A percentile compares a stretch with the other conserved stretches of the same genome.
Evolutionary conservation across 1,140 invertebrate species (phyloP).

Genomic region (Panagrolaimus sp.): DNA sequence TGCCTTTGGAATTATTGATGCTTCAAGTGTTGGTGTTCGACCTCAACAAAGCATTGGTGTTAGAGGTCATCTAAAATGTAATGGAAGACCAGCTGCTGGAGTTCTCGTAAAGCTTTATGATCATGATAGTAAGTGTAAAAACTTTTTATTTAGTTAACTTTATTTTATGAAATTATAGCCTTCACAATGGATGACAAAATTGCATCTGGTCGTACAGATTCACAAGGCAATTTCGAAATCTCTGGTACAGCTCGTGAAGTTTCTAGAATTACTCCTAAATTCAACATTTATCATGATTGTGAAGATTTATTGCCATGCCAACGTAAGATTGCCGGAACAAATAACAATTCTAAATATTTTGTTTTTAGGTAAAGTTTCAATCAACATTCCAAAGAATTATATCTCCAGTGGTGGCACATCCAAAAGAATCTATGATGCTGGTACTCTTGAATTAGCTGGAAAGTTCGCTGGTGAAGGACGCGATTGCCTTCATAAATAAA

Average conservation of each 20-base stretch:
- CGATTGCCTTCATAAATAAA: neutral
- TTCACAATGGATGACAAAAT: conserved; percentile 6
- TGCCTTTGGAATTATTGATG: no score
- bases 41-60: conserved; percentile 4
- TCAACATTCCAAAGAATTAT: conserved; percentile 36
- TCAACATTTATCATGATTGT: conserved; percentile 5
- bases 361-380: conserved; percentile 35
- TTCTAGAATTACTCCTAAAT: neutral
- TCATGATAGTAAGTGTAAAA: conserved; percentile 8
- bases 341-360: no score
- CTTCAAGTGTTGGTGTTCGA: no score
- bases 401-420: conserved; percentile 22
- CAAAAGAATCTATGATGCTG: conserved; percentile 28
- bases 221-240: neutral
- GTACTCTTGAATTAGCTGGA: conserved; percentile 29
- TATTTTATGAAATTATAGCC: neutral
- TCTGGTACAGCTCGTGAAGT: conserved; percentile 6
- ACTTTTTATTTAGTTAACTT: neutral
- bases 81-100: neutral
- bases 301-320: conserved; percentile 26
- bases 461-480: conserved; percentile 16
- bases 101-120: conserved; percentile 19
- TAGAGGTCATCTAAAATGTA: conserved; percentile 8
- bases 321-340: no score
- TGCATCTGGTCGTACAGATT: neutral